Conservation (phyloP, 2,113 vertebrate genomes). For the Bettongia penicillata region DNA sequence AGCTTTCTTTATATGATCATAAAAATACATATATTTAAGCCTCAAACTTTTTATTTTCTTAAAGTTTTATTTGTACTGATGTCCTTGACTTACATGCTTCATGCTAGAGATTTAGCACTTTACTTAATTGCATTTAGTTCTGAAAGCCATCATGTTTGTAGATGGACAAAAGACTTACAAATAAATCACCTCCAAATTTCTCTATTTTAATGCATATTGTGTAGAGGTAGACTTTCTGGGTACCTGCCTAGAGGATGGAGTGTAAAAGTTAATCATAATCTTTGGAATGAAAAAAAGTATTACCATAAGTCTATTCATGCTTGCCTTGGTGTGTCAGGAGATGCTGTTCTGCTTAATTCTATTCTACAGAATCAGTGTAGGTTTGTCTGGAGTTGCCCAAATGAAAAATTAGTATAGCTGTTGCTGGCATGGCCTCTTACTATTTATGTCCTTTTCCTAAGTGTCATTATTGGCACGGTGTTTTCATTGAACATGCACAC, state of each 20-base stretch:
- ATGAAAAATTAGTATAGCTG: constrained; percentile 7
- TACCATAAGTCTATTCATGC: neutral
- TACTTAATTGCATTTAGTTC: constrained; percentile 10
- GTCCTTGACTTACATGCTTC: constrained; percentile 35
- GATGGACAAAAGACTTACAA: constrained; percentile 12
- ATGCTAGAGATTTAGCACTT: constrained; percentile 25
- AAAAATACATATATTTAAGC: constrained; percentile 35
- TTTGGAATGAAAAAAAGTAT: neutral
- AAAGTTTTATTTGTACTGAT: constrained; percentile 24
- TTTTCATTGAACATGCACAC: constrained; percentile 52
- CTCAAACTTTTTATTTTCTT: constrained; percentile 58
- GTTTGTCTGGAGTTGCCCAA: neutral
- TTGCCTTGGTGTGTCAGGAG: neutral
- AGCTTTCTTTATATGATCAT: constrained; percentile 15
- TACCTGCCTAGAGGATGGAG: neutral
- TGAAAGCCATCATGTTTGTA: constrained; percentile 10
- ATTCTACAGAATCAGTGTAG: neutral
- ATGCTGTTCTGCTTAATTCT: neutral
- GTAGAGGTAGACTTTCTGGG: neutral
- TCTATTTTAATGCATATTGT: neutral
- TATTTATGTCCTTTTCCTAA: neutral
- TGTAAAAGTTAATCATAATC: neutral
- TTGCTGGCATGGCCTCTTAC: neutral
- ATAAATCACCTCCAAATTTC: neutral
- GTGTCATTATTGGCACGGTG: constrained; percentile 2